Base-by-base conservation (phyloP, 2,797 vertebrate species). In the Rhynchotus rufescens region DNA sequence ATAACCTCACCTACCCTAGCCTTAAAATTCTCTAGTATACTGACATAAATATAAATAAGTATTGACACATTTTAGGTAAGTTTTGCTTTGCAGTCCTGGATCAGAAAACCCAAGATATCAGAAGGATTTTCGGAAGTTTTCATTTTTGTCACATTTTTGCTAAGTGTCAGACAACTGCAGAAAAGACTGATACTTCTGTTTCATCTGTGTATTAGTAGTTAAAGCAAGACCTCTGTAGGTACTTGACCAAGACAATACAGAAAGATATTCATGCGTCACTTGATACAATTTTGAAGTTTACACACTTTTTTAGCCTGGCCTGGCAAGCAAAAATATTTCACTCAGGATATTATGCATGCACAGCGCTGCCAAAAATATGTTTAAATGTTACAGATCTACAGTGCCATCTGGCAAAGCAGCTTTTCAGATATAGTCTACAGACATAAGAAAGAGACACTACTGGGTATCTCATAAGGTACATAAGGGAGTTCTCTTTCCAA, bases 321-420 rank as follows among this genome's bases (percentile, higher is more conserved):
- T 94, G 94, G 93, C 81, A 95, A 94, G 90, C n/a, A 94, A 90
- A 96, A 94, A 91, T 91, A 95, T 95, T 95, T 94, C 90, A 84
- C 74, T 90, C 88, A 93, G 32, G 60, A 93, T 89, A 94, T 89
- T 92, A 93, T 90, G 84, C 67, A 94, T 92, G 82, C 74, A 67
- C 77, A 73, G 60, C 74, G 56, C 77, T 94, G 93, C 92, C 94
- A 93, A 94, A 94, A 95, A 93, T 90, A 78, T 83, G 86, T 88
- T 96, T 85, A 80, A 96, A 91, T 83, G 79, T 85, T 96, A 88
- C 79, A 85, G 76, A 94, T 86, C 88, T 86, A 90, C 88, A 73
- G 76, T 90, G 88, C 92, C 94, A 96, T 94, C 92, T 96, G 94
- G 89, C 83, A 89, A 94, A 91, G 86, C 90, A 96, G 90, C 90